These are phyloP conservation scores for Callipepla squamata DNA, from an alignment of 2,113 vertebrate species.

Conservation along the genomic window DNA sequence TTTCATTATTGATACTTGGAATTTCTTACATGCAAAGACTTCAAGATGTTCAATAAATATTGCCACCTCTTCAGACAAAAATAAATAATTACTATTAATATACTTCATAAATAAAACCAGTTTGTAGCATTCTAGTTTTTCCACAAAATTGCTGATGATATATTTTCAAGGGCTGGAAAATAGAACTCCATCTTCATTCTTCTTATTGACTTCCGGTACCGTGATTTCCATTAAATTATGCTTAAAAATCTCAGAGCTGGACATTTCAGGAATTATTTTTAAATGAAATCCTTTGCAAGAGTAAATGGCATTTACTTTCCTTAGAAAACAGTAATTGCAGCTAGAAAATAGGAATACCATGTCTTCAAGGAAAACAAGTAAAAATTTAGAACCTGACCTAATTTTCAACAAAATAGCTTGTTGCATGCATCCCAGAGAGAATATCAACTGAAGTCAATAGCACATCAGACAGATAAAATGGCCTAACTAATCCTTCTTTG, in stretches of 20 bases:
- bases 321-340: neutral
- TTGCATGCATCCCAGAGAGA: neutral
- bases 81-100: neutral
- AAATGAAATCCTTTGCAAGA: neutral
- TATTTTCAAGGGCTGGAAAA: neutral
- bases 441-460: conserved; percentile 26
- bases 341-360: neutral
- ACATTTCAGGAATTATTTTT: neutral
- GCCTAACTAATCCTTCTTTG: neutral
- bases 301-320: neutral
- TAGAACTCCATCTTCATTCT: neutral
- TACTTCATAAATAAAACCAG: neutral
- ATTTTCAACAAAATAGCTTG: neutral
- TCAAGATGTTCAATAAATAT: neutral
- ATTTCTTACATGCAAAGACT: neutral
- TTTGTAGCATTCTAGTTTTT: neutral
- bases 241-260: neutral
- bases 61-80: neutral
- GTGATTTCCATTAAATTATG: neutral
- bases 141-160: neutral
- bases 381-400: neutral
- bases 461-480: conserved; percentile 1
- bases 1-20: neutral
- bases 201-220: neutral
- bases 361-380: neutral